phyloP scores from a whole-genome alignment of 2,888 invertebrate species.

The Troides oblongomaculatus region DNA sequence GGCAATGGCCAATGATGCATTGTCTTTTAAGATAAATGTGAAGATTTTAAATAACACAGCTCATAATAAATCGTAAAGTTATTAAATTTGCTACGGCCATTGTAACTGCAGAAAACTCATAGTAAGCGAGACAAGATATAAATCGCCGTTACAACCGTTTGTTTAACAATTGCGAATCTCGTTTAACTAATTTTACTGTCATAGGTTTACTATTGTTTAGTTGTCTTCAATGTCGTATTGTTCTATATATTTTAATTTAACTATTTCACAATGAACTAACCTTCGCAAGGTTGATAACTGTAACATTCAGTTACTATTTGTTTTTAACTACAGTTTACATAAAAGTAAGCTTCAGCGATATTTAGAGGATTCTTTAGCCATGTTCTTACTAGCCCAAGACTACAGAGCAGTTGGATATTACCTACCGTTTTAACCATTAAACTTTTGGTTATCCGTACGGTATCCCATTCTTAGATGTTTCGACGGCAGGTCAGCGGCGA shows the following conservation, averaged over 20 bases:
- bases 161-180: conserved; percentile 37
- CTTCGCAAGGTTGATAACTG: background rate
- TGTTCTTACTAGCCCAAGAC: background rate
- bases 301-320: background rate
- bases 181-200: conserved; percentile 35
- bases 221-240: conserved; percentile 8
- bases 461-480: conserved; percentile 40
- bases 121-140: conserved; percentile 34
- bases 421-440: background rate
- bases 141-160: conserved; percentile 32
- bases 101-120: conserved; percentile 30
- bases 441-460: conserved; percentile 6
- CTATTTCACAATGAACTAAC: background rate
- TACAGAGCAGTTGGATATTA: background rate
- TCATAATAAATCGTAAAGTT: background rate
- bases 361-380: too few species aligned
- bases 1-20: too few species aligned
- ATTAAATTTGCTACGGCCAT: background rate
- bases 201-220: conserved; percentile 33
- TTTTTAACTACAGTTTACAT: background rate
- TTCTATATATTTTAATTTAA: conserved; percentile 18
- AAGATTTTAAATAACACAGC: too few species aligned
- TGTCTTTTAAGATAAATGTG: too few species aligned
- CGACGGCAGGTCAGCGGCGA: conserved; percentile 36
- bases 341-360: too few species aligned